Base-by-base conservation (phyloP, 2,797 vertebrate genomes). In the Botia kubotai region DNA sequence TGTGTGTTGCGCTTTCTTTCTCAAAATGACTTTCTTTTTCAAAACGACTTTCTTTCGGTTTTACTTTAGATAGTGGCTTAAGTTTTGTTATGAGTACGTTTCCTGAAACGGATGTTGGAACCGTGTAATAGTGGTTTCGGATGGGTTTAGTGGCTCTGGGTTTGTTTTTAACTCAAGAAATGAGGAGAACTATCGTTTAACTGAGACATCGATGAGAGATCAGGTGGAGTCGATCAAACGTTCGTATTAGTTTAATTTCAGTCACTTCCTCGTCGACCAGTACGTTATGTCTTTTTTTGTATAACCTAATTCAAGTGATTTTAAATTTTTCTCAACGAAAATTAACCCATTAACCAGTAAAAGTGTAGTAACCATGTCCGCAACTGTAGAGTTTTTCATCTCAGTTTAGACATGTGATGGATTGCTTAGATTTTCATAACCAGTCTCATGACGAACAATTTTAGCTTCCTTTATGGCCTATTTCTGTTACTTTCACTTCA, bases 1-100 rank as follows among this genome's bases (percentile, higher is more conserved):
- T 3, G 43, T 17, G 16, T 55, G 13, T 55, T 8, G 3, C 1
- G 0, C 1, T 13, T 43, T 60, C 11, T 66, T 3, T 36, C 7
- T n/a, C 13, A 1, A 6, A 17, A 60, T 7, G 12, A 53, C 52
- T 82, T 62, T 79, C 83, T 79, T 84, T 84, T n/a, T n/a, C 13
- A 1, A 6, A 17, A 60, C 5, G 12, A 53, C 52, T 82, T 62
- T 79, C 83, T 79, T 84, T 84, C 72, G 71, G 14, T 72, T 82
- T 79, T 66, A 33, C 3, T 58, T 29, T 17, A 17, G 16, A 14
- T 57, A 60, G 16, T 19, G 19, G 65, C 14, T 21, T 11, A 8
- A 48, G 75, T 66, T 73, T 29, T 23, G 60, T 55, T 62, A 10
- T 68, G 6, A 23, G 8, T 2, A 12, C 26, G 16, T 14, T 52